Conservation (phyloP, 2,113 vertebrate species). For the Stegastes partitus region DNA sequence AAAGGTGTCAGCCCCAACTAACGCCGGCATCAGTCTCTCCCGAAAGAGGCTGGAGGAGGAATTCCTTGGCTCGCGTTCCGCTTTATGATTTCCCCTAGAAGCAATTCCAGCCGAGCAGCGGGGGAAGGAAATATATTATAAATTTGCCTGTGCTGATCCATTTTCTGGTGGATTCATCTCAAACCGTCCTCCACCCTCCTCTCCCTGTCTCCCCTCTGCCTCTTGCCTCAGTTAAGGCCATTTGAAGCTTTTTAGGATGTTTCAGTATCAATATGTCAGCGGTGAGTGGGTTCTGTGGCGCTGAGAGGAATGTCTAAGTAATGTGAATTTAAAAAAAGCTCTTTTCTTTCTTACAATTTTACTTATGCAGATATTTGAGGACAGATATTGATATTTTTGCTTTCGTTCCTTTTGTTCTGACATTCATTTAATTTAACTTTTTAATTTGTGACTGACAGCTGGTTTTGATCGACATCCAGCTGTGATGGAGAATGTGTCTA, state of each 20-base stretch:
- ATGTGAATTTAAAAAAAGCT: background rate
- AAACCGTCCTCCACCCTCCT: constrained; percentile 5
- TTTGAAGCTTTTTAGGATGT: constrained; percentile 41
- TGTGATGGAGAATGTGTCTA: background rate
- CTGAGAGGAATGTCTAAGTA: constrained; percentile 28
- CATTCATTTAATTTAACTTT: too few relatives aligned
- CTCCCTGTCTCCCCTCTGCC: background rate
- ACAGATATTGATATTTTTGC: too few relatives aligned
- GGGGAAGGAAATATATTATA: constrained; percentile 48
- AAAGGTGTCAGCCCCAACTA: constrained; percentile 57
- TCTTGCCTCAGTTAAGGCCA: constrained; percentile 33
- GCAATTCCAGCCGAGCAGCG: constrained; percentile 41
- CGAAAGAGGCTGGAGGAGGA: constrained; percentile 42
- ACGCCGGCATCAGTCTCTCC: constrained; percentile 48
- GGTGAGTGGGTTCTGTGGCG: constrained; percentile 30
- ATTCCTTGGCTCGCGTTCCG: constrained; percentile 43
- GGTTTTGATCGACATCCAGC: too few relatives aligned
- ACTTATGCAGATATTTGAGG: background rate
- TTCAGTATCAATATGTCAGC: constrained; percentile 50
- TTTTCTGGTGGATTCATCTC: constrained; percentile 58
- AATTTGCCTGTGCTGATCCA: constrained; percentile 43
- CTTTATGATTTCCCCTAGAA: constrained; percentile 56
- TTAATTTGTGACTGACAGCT: too few relatives aligned
- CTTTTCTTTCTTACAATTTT: background rate
- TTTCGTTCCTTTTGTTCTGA: too few relatives aligned